Evolutionary conservation across 2,888 invertebrate genomes (phyloP), one percentile per base, ranked within the genome.

Genomic region (Andrena fulva): DNA sequence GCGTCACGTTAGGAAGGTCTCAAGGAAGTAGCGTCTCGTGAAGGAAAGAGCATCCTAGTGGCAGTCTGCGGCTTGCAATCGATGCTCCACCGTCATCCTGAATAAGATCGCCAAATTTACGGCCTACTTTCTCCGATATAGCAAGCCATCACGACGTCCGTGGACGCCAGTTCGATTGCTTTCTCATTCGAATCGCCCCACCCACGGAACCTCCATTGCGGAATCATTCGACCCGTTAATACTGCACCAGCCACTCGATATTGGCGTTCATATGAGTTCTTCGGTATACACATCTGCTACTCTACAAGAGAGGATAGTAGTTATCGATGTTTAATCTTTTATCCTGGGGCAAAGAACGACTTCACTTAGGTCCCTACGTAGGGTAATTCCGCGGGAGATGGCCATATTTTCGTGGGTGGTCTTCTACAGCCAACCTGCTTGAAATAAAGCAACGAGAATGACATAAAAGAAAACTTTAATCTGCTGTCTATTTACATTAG

Each of bases 81-180:
- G 71, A 71, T 77, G 68, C 62, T 69, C 66, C 62, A 48, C 56
- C 80, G 81, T 84, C 84, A 75, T 50, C 69, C 70, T 77, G 85
- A 89, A 89, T 86, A 88, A 88, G 87, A 81, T 87, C 80, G 70
- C 85, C 62, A 81, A 89, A 88, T 88, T 89, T 89, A 88, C 89
- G 84, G 84, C 85, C 89, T 89, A 87, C 85, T 88, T 88, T 87
- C 77, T 70, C 68, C 80, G 74, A 84, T 59, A 59, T 75, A 66
- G 71, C 59, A 66, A 70, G 29, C 69, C 74, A 69, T 78, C 76
- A 50, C 71, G 72, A 78, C 67, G 72, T 72, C 80, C 63, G 70
- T 73, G 63, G 75, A 79, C 77, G 80, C 63, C 84, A 76, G 42
- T 81, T 81, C 86, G 85, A 88, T 88, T 86, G 86, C 88, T 85